Evolutionary conservation across 2,113 vertebrate species (phyloP).

Genomic region (Rhineura floridana): DNA sequence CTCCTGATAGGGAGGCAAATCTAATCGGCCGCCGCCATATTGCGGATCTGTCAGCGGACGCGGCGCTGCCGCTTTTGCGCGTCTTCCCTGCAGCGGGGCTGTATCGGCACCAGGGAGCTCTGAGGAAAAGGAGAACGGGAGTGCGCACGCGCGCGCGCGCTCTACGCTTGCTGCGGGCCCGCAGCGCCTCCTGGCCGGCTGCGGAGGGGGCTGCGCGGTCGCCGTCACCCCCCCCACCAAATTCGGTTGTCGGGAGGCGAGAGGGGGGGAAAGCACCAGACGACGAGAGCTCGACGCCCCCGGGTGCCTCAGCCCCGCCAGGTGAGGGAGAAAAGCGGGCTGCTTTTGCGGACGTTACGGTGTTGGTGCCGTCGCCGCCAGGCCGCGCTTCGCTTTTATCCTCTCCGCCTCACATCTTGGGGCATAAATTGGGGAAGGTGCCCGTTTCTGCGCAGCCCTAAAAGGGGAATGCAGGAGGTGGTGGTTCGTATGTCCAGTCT

Average conservation of each 20-base stretch:
- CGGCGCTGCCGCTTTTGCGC: constrained; percentile 6
- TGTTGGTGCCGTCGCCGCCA: background rate
- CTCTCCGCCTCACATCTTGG: background rate
- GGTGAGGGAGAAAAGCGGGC: constrained; percentile 44
- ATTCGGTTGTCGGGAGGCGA: background rate
- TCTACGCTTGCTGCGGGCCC: constrained; percentile 23
- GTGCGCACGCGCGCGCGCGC: background rate
- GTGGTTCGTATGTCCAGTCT: no score
- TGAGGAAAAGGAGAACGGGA: background rate
- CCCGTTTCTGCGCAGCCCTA: background rate
- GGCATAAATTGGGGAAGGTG: background rate
- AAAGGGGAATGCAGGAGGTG: background rate
- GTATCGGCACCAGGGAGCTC: background rate
- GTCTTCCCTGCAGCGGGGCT: constrained; percentile 10
- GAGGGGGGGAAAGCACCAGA: background rate
- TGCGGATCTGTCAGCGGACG: constrained; percentile 72
- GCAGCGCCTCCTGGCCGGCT: constrained; percentile 43
- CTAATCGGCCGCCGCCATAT: constrained; percentile 71
- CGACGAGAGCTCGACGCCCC: background rate
- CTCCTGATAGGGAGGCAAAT: constrained; percentile 30
- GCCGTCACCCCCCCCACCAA: background rate
- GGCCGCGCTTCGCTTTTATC: background rate
- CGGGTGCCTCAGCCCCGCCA: constrained; percentile 17
- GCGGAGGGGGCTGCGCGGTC: constrained; percentile 18
- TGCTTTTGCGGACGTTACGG: background rate